Evolutionary conservation across 2,888 invertebrate species (phyloP).

Genomic region (Pristionchus fissidentatus): DNA sequence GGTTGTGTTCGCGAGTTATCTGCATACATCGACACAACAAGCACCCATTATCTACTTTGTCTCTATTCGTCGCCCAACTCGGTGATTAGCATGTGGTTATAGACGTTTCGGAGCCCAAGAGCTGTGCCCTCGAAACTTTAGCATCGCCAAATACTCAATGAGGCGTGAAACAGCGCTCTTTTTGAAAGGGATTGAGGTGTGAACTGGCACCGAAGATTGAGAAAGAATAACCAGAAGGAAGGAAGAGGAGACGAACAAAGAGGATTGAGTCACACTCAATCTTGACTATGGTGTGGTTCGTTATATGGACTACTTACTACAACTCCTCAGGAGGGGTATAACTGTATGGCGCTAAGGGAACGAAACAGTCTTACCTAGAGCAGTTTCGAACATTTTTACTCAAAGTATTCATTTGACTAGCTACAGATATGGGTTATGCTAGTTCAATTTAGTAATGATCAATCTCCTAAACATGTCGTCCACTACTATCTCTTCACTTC

Average conservation of each 20-base stretch:
- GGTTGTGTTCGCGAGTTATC: neutral
- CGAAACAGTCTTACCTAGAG: too few relatives aligned
- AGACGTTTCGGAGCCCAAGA: neutral
- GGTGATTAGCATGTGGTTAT: slow-evolving; percentile 44
- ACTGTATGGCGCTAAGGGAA: too few relatives aligned
- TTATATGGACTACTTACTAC: too few relatives aligned
- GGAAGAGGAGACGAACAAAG: neutral
- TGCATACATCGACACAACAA: slow-evolving; percentile 38
- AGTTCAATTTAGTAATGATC: too few relatives aligned
- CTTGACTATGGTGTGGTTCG: too few relatives aligned
- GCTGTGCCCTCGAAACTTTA: neutral
- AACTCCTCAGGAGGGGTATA: too few relatives aligned
- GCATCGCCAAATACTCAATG: neutral
- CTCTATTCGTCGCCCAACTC: neutral
- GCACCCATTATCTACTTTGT: slow-evolving; percentile 38
- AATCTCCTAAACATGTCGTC: too few relatives aligned
- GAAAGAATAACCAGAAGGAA: neutral
- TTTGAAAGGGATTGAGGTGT: neutral
- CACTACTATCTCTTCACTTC: too few relatives aligned
- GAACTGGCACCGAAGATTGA: neutral
- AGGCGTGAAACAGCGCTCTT: slow-evolving; percentile 12
- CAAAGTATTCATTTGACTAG: too few relatives aligned
- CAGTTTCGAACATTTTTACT: too few relatives aligned
- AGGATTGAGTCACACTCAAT: too few relatives aligned
- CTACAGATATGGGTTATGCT: too few relatives aligned